phyloP scores from a whole-genome alignment of 2,113 vertebrate species.

The Festucalex cinctus region DNA sequence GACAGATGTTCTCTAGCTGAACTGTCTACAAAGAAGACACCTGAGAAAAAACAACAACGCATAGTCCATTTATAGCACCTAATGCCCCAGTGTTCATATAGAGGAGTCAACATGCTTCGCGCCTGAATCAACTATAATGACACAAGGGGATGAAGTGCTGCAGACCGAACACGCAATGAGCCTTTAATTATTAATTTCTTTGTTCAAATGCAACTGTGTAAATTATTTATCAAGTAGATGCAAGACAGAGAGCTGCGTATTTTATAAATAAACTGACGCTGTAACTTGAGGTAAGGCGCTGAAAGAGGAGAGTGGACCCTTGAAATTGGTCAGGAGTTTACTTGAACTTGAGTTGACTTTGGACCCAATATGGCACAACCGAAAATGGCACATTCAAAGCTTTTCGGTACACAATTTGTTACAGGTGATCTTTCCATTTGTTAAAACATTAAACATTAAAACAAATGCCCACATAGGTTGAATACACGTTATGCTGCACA shows the following conservation, averaged over 20 bases:
- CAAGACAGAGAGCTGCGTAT: conserved; percentile 46
- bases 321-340: not conserved
- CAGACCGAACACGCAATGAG: conserved; percentile 44
- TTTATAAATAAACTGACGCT: conserved; percentile 58
- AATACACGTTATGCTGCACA: too few species aligned
- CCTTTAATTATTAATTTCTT: conserved; percentile 69
- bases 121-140: conserved; percentile 30
- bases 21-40: not conserved
- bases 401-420: not conserved
- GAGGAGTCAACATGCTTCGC: conserved; percentile 20
- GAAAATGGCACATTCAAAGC: not conserved
- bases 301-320: conserved; percentile 20
- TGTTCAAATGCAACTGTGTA: conserved; percentile 60
- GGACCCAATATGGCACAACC: too few species aligned
- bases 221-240: conserved; percentile 54
- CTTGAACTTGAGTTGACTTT: conserved; percentile 5
- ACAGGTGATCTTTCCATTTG: not conserved
- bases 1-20: not conserved
- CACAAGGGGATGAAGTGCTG: conserved; percentile 39
- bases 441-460: not conserved
- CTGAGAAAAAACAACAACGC: conserved; percentile 18
- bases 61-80: conserved; percentile 27
- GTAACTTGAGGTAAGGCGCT: conserved; percentile 29
- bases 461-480: too few species aligned
- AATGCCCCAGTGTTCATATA: conserved; percentile 19